Evolutionary conservation across 1,140 invertebrate genomes (phyloP), one percentile per base, ranked within the genome.

Genomic region (Globodera ellingtonae): DNA sequence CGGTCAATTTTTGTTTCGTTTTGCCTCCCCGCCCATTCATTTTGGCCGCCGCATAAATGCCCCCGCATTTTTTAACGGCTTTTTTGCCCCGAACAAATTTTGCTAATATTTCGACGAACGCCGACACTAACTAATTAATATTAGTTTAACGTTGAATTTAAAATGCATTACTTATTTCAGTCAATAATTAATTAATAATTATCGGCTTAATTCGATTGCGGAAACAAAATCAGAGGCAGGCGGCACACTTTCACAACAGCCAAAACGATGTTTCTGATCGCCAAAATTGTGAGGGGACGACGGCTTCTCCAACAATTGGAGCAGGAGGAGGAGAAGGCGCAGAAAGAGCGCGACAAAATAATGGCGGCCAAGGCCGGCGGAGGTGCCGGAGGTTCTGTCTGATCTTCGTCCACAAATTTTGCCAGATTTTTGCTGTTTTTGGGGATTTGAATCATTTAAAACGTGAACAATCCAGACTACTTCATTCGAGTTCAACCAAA

Each of bases 271-370:
- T 85, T 85, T 77, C 50, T 85, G 46, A 85, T 85, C 52, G 79
- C 84, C 0, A 85, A 85, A 67, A 85, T 85, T 44, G 84, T 85
- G 8, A 81, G 84, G 18, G 84, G 84, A 47, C 75, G 84, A 35
- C 83, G 84, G 5, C 70, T 85, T 44, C 72, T 85, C 6, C 84
- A 85, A n/a, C 84, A 85, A 80, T 67, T 85, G 72, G 84, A 84
- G 52, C 82, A 85, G 65, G 62, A 78, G 21, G 85, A 85, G 70
- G 83, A 87, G 56, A 84, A 86, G 59, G 65, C 56, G 6, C 69
- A 83, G 67, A 56, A 72, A 50, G 82, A 82, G 24, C 47, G 82
- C 81, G 78, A 79, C 6, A 15, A 72, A 75, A 4, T 78, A 9
- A 21, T 70, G 75, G 75, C 75, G 6, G 47, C 48, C 44, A 48